A percentile compares a stretch with the other conserved stretches of the same genome.
These are phyloP conservation scores for Delichon dasypus DNA, from an alignment of 2,797 vertebrate genomes.

Conservation along the genomic window DNA sequence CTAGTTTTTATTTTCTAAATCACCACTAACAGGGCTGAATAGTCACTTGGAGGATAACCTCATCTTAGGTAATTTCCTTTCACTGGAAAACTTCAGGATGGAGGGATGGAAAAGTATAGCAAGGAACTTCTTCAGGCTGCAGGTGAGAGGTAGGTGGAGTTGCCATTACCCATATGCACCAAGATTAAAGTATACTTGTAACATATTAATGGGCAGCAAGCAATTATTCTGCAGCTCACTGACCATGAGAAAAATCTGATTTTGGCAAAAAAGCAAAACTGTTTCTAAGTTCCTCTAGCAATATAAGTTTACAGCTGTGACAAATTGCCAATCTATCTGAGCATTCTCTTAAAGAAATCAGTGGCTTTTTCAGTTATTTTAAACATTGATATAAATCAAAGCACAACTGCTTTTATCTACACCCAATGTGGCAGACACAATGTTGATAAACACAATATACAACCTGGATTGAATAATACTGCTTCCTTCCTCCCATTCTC, in stretches of 20 bases:
- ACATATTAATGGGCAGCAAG: not conserved
- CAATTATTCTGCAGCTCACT: not conserved
- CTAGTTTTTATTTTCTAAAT: not conserved
- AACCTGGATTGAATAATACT: not conserved
- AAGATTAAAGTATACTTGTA: not conserved
- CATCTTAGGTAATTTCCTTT: not conserved
- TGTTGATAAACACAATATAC: not conserved
- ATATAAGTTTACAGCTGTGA: not conserved
- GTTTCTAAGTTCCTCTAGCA: not conserved
- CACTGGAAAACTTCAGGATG: not conserved
- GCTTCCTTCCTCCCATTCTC: not conserved
- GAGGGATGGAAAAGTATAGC: not conserved
- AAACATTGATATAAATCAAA: not conserved
- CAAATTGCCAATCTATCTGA: not conserved
- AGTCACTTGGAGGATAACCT: not conserved
- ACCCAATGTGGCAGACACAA: not conserved
- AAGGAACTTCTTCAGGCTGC: not conserved
- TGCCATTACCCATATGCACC: not conserved
- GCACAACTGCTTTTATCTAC: not conserved
- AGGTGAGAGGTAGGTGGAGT: not conserved
- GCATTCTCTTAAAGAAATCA: not conserved
- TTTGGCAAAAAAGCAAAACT: not conserved
- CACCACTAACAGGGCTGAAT: not conserved
- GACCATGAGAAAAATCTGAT: not conserved
- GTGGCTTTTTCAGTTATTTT: not conserved